Conservation (phyloP, 2,888 invertebrate genomes). For the Rhimphoctona megacephalus region DNA sequence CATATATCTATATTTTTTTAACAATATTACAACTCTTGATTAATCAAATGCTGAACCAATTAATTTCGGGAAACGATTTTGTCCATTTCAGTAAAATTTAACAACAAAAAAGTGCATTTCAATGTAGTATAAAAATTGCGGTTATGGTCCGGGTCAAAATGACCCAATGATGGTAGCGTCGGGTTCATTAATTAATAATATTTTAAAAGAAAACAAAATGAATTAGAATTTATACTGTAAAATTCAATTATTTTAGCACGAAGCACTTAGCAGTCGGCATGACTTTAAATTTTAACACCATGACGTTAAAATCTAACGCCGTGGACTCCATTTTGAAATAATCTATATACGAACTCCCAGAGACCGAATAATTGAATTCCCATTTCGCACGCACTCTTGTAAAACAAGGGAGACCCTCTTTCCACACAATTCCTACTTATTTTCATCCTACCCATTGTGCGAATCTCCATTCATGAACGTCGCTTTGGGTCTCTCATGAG, state of each 20-base stretch:
- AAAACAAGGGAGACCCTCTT: slow-evolving; percentile 39
- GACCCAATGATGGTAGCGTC: too few species aligned
- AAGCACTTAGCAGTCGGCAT: neutral
- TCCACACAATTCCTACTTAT: slow-evolving; percentile 19
- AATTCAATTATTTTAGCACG: neutral
- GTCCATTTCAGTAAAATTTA: too few species aligned
- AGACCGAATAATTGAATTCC: slow-evolving; percentile 51
- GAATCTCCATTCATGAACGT: slow-evolving; percentile 1
- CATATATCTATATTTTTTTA: too few species aligned
- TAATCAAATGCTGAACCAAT: too few species aligned
- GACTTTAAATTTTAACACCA: neutral
- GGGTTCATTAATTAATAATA: neutral
- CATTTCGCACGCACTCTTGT: slow-evolving; percentile 58
- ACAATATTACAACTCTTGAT: too few species aligned
- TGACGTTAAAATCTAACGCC: neutral
- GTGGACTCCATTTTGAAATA: slow-evolving; percentile 19
- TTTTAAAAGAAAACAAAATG: neutral
- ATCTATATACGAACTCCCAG: neutral
- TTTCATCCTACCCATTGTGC: neutral
- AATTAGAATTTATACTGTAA: neutral
- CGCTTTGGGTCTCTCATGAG: slow-evolving; percentile 27
- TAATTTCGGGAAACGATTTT: too few species aligned
- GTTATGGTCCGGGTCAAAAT: too few species aligned
- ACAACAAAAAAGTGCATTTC: too few species aligned
- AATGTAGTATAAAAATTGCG: too few species aligned